These are phyloP conservation scores for Aspidoscelis tigris DNA, from an alignment of 2,113 vertebrate species.

Conservation along the genomic window DNA sequence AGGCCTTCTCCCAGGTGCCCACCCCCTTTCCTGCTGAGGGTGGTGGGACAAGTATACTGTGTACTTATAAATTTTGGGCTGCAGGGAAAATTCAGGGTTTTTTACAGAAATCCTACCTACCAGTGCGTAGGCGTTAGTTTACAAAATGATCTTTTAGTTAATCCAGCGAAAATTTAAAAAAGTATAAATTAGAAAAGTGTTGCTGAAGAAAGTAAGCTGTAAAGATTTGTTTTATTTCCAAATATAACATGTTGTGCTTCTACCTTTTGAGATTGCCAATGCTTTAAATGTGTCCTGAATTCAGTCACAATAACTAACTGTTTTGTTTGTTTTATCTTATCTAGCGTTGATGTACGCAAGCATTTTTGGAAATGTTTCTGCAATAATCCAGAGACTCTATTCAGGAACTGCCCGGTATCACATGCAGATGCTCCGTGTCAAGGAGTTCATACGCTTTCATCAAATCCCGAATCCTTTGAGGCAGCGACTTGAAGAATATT, in stretches of 20 bases:
- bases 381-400: slow-evolving; percentile 98
- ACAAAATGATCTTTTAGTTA: too few species aligned
- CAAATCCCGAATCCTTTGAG: slow-evolving; percentile 97
- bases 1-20: too few species aligned
- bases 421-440: slow-evolving; percentile 97
- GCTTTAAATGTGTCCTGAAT: slow-evolving; percentile 14
- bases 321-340: slow-evolving; percentile 58
- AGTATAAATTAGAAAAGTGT: too few species aligned
- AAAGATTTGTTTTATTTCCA: neutral
- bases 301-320: slow-evolving; percentile 34
- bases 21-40: too few species aligned
- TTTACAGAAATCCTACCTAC: too few species aligned
- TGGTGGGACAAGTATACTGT: too few species aligned
- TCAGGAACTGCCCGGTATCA: slow-evolving; percentile 97
- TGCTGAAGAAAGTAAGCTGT: too few species aligned
- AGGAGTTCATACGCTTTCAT: slow-evolving; percentile 98
- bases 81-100: too few species aligned
- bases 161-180: too few species aligned
- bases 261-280: neutral
- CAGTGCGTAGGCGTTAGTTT: too few species aligned
- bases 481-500: slow-evolving; percentile 96
- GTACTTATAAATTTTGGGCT: too few species aligned
- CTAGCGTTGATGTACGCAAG: slow-evolving; percentile 98
- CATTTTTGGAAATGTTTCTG: slow-evolving; percentile 98
- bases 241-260: neutral